Evolutionary conservation across 2,797 vertebrate species (phyloP).

Genomic region (Pyrrhura leucotis): DNA sequence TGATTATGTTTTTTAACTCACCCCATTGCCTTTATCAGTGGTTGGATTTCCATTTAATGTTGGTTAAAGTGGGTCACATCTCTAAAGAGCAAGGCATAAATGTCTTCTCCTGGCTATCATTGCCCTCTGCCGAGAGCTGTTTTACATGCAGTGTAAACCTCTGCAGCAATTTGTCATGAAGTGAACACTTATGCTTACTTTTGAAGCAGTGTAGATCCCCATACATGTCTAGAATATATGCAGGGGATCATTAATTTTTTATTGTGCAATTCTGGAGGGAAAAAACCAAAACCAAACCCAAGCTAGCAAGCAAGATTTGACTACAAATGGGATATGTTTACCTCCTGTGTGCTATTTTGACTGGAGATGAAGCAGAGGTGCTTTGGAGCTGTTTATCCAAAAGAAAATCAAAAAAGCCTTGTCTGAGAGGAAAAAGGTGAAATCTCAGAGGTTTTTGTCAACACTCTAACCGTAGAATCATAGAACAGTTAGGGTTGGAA

Average conservation of each 20-base stretch:
- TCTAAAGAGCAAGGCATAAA: not conserved
- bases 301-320: not conserved
- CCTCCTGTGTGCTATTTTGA: not conserved
- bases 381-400: not conserved
- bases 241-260: constrained; percentile 33
- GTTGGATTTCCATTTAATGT: not conserved
- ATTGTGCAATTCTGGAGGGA: not conserved
- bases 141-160: not conserved
- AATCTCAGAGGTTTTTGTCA: not conserved
- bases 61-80: not conserved
- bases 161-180: not conserved
- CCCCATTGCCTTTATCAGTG: not conserved
- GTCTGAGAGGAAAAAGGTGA: not conserved
- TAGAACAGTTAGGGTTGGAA: not conserved
- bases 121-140: not conserved
- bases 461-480: not conserved
- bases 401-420: not conserved
- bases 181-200: not conserved
- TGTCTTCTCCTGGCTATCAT: not conserved
- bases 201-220: constrained; percentile 4
- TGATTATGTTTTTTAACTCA: not conserved
- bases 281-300: rapidly evolving
- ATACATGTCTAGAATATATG: not conserved
- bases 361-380: not conserved
- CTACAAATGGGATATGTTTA: not conserved